Conservation (phyloP, 2,888 invertebrate species). For the Melinaea marsaeus region DNA sequence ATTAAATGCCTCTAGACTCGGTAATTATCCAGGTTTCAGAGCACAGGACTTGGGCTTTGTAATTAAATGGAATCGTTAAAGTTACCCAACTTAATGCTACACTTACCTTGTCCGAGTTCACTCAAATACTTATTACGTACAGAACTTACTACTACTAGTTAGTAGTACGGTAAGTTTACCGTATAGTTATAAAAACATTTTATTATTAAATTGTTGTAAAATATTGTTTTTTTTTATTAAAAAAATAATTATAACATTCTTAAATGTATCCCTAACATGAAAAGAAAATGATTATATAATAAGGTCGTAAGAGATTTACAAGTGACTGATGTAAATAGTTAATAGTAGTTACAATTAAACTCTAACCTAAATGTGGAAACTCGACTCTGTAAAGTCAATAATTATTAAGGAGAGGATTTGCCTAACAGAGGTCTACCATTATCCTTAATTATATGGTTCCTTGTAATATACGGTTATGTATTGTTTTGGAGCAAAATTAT, state of each 20-base stretch:
- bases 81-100: constrained; percentile 46
- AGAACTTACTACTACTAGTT: no score
- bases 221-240: no score
- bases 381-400: constrained; percentile 14
- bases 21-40: constrained; percentile 49
- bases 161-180: no score
- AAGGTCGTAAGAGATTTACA: constrained; percentile 21
- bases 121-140: no score
- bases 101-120: constrained; percentile 15
- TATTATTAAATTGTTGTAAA: no score
- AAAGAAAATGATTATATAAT: background rate
- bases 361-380: constrained; percentile 13
- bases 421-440: background rate
- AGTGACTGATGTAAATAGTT: constrained; percentile 22
- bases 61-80: constrained; percentile 60
- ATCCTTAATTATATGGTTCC: background rate
- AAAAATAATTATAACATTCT: background rate
- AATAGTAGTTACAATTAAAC: constrained; percentile 21
- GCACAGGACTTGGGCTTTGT: constrained; percentile 46
- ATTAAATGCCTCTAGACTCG: constrained; percentile 40
- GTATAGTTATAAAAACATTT: no score
- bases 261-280: background rate
- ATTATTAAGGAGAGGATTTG: constrained; percentile 10
- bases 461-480: constrained; percentile 8
- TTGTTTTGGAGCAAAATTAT: background rate